These are phyloP conservation scores for Tapirus terrestris DNA, from an alignment of 2,113 vertebrate genomes.

Conservation along the genomic window DNA sequence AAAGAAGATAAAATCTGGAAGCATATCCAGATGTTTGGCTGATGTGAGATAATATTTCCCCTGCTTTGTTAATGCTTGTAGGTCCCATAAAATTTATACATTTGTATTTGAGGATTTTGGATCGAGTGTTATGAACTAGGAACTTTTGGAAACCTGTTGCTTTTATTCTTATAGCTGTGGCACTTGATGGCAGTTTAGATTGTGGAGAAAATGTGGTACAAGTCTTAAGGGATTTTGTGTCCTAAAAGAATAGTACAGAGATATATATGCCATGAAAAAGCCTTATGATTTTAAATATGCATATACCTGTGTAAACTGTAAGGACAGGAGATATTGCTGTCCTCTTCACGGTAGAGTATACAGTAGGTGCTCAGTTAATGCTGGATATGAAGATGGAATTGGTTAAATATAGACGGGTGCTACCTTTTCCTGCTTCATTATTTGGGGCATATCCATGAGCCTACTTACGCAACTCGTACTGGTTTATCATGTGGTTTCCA, in stretches of 20 bases:
- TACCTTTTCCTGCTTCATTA: not conserved
- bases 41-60: not conserved
- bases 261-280: not conserved
- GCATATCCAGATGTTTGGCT: not conserved
- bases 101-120: not conserved
- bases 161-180: constrained; percentile 32
- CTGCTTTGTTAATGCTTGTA: not conserved
- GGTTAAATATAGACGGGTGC: not conserved
- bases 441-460: not conserved
- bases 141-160: not conserved
- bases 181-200: not conserved
- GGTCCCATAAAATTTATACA: not conserved
- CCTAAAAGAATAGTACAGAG: not conserved
- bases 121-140: not conserved
- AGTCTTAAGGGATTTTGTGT: not conserved
- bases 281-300: not conserved
- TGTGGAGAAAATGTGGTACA: not conserved
- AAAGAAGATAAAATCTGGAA: not conserved
- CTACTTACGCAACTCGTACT: not conserved
- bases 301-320: not conserved
- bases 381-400: not conserved
- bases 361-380: not conserved
- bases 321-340: not conserved
- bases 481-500: not conserved
- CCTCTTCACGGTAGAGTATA: not conserved